Evolutionary conservation across 2,888 invertebrate genomes (phyloP), one percentile per base, ranked within the genome.

Genomic region (Apodemia zela): DNA sequence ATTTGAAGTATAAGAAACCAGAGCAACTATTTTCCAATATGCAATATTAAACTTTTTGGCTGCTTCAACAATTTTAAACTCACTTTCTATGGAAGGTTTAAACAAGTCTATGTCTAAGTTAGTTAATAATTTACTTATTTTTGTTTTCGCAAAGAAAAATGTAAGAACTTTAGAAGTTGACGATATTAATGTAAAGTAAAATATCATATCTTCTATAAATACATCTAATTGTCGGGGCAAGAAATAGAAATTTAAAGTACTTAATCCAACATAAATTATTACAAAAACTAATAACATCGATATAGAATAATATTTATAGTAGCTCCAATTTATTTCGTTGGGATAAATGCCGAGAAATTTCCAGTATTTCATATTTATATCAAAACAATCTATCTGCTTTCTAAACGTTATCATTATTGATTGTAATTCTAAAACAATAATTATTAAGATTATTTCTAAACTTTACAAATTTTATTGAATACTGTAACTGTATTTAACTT

Each of bases 151-250:
- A 3, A 78, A 62, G 0, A 76, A 45, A 69, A 79, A 78, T 0
- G 83, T 83, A 3, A 85, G 38, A 6, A 73, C 76, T 76, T 84
- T 86, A 2, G 79, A 78, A 8, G 69, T 21, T 2, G 78, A 70
- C 18, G 77, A 65, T 2, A 83, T 3, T 63, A 76, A 75, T 0
- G 78, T 81, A 33, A 84, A 82, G 71, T 80, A 85, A 69, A 86
- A 81, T 65, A 85, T 67, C 73, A 82, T 65, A 69, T 84, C 80
- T 62, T 80, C 81, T 15, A 84, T 75, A 63, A 82, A 73, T 21
- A 72, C 57, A 25, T 85, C 83, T 45, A 87, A 62, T 29, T 78
- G 66, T 63, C 67, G 72, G 0, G 80, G 78, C 35, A 85, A 57
- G 61, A 73, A 85, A 69, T 67, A 80, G 59, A 85, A 80, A 69